A percentile compares a stretch with the other conserved stretches of the same genome.
These are phyloP conservation scores for Mastomys natalensis DNA, from an alignment of 2,113 vertebrate genomes.

Conservation along the genomic window DNA sequence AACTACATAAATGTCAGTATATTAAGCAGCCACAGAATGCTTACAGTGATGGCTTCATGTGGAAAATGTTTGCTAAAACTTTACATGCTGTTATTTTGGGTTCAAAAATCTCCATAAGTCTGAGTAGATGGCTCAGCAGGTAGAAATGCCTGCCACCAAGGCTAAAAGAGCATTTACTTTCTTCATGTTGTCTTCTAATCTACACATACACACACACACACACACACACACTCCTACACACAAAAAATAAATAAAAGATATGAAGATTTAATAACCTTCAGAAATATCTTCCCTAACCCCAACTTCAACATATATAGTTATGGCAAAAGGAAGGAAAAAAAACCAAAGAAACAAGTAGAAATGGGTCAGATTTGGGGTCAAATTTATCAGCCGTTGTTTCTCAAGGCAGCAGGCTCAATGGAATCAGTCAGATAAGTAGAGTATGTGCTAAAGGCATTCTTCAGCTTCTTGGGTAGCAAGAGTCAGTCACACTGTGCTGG, in stretches of 20 bases:
- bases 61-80: background rate
- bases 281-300: background rate
- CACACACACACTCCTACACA: background rate
- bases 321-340: background rate
- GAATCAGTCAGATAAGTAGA: background rate
- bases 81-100: background rate
- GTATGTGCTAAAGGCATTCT: background rate
- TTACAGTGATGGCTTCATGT: background rate
- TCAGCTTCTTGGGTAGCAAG: background rate
- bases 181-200: background rate
- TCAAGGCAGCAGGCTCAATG: background rate
- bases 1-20: slow-evolving; percentile 66
- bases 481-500: background rate
- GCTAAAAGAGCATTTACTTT: background rate
- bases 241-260: background rate
- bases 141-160: background rate
- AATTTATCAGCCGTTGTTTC: background rate
- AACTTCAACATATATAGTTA: background rate
- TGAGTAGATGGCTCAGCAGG: background rate
- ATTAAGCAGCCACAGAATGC: background rate
- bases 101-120: background rate
- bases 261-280: background rate
- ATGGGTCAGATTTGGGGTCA: background rate
- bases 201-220: background rate
- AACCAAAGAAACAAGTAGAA: background rate